Conservation (phyloP, 1,140 invertebrate genomes). For the Diploscapter pachys region DNA sequence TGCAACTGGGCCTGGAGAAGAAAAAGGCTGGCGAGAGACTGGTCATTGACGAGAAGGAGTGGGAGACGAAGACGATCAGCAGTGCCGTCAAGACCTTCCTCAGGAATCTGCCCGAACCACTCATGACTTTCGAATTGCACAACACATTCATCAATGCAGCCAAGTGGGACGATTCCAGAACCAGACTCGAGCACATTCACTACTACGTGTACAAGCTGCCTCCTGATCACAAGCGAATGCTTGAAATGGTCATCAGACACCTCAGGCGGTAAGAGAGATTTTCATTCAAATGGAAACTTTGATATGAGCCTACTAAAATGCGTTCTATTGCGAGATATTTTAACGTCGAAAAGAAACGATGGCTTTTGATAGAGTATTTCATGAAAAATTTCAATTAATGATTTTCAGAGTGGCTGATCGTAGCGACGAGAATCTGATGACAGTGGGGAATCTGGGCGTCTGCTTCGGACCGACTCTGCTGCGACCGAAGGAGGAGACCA, state of each 20-base stretch:
- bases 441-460: slow-evolving; percentile 91
- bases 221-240: slow-evolving; percentile 77
- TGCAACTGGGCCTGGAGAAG: slow-evolving; percentile 74
- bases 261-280: slow-evolving; percentile 71
- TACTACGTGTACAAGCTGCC: slow-evolving; percentile 80
- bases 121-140: slow-evolving; percentile 88
- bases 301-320: too few relatives aligned
- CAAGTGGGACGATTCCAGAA: slow-evolving; percentile 75
- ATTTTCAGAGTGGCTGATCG: slow-evolving; percentile 74
- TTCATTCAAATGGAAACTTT: slow-evolving; percentile 13
- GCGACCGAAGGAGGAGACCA: slow-evolving; percentile 87
- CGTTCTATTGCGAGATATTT: too few relatives aligned
- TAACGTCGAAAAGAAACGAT: neutral
- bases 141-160: slow-evolving; percentile 84
- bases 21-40: slow-evolving; percentile 65
- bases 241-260: slow-evolving; percentile 81
- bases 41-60: slow-evolving; percentile 76
- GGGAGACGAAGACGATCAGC: slow-evolving; percentile 93
- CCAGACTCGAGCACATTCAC: slow-evolving; percentile 79
- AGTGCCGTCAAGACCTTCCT: slow-evolving; percentile 88
- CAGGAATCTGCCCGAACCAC: slow-evolving; percentile 83
- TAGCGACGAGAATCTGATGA: slow-evolving; percentile 89
- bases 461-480: slow-evolving; percentile 96
- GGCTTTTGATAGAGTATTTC: too few relatives aligned
- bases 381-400: slow-evolving; percentile 13